Evolutionary conservation across 2,888 invertebrate species (phyloP), one percentile per base, ranked within the genome.

Genomic region (Heliconius ismenius): DNA sequence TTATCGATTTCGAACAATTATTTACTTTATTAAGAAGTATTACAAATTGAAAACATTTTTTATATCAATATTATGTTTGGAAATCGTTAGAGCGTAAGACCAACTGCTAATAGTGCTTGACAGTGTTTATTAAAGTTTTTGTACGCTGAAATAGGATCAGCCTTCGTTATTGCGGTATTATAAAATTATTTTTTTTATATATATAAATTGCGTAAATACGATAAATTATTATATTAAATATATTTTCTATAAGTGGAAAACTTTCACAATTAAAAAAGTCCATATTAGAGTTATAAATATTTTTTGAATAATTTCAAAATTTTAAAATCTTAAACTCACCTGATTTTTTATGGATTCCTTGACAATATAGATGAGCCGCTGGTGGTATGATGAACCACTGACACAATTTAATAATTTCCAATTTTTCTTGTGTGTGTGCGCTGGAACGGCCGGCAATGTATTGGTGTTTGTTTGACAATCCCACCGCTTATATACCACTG

Each of bases 391-490:
- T 83, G 32, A 32, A 32, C 32, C 92, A 93, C 93, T 89, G 84
- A 87, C 93, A 93, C 92, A 80, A 79, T 80, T 81, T 88, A 88
- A 84, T 85, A 76, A 83, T 78, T 84, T 86, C 82, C 84, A 85
- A 86, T 79, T 83, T 86, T 83, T 83, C 82, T 82, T 70, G 86
- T 89, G 89, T 92, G 90, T 88, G 91, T 86, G 85, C 92, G 90
- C 86, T 88, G 86, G 88, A 92, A 90, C 91, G 85, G 91, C 85
- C 89, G 88, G 90, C 91, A 88, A 91, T 90, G 91, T 91, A 93
- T 92, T 93, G 92, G 89, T 88, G 86, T 86, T 85, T 83, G 88
- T 84, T 83, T 89, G 91, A 90, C 90, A 90, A 88, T 85, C 87
- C 84, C 83, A 84, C 85, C 84, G 87, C 86, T 92, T 93, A 90